Conservation (phyloP, 2,888 invertebrate species). For the Lingula anatina region DNA sequence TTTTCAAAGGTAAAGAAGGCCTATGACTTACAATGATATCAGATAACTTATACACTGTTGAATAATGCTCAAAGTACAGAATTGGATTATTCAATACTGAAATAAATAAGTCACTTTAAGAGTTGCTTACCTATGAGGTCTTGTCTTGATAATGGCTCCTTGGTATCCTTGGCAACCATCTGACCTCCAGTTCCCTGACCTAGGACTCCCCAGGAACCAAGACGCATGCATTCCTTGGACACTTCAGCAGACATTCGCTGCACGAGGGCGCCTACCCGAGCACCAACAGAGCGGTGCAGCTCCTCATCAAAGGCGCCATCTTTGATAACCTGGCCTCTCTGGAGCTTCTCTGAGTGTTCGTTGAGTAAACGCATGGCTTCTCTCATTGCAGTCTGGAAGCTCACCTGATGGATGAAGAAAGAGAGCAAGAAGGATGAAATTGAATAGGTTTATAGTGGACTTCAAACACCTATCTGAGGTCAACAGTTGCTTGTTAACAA, state of each 20-base stretch:
- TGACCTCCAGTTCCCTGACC: constrained; percentile 37
- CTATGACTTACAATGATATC: too few relatives aligned
- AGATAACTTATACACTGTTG: too few relatives aligned
- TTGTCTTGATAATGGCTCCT: constrained; percentile 19
- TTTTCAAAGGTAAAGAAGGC: too few relatives aligned
- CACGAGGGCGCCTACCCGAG: constrained; percentile 27
- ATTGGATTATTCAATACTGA: too few relatives aligned
- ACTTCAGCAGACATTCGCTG: constrained; percentile 33
- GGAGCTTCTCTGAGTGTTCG: constrained; percentile 35
- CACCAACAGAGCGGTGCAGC: constrained; percentile 23
- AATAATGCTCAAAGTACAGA: too few relatives aligned
- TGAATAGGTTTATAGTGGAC: too few relatives aligned
- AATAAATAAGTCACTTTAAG: too few relatives aligned
- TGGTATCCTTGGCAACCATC: constrained; percentile 25
- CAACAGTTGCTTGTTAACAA: too few relatives aligned
- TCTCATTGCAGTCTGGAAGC: constrained; percentile 30
- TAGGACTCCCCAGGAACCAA: constrained; percentile 44
- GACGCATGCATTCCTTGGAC: constrained; percentile 29
- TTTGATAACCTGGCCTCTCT: constrained; percentile 23
- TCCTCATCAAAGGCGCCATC: constrained; percentile 31
- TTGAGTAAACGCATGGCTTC: constrained; percentile 31
- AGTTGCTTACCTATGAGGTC: constrained; percentile 27
- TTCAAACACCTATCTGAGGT: too few relatives aligned
- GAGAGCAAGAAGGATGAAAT: background rate
- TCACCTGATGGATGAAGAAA: constrained; percentile 20